A percentile compares a stretch with the other conserved stretches of the same genome.
These are phyloP conservation scores for Suricata suricatta DNA, from an alignment of 2,113 vertebrate species.

Conservation along the genomic window DNA sequence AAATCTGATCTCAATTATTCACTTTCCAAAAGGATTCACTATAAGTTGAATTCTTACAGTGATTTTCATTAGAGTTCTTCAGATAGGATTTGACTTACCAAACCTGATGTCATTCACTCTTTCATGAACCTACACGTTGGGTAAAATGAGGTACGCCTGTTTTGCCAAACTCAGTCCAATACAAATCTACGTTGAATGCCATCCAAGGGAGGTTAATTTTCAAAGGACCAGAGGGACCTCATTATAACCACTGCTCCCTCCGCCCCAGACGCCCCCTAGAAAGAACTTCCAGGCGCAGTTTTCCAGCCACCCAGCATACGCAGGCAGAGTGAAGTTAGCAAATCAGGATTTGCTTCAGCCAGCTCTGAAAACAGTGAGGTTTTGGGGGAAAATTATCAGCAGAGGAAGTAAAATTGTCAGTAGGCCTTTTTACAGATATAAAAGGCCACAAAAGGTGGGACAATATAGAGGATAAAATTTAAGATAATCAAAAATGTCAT, in stretches of 20 bases:
- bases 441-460: slow-evolving; percentile 21
- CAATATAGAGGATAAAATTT: background rate
- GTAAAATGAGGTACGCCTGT: background rate
- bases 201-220: slow-evolving; percentile 52
- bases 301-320: background rate
- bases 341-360: background rate
- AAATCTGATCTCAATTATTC: background rate
- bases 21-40: background rate
- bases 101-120: background rate
- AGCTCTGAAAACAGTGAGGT: slow-evolving; percentile 15
- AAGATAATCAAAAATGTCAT: background rate
- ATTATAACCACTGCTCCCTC: slow-evolving; percentile 17
- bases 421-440: background rate
- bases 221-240: slow-evolving; percentile 60
- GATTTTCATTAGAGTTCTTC: background rate
- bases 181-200: slow-evolving; percentile 52
- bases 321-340: background rate
- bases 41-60: background rate
- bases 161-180: background rate
- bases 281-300: background rate
- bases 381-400: background rate
- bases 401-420: slow-evolving; percentile 36
- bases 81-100: background rate
- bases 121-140: background rate
- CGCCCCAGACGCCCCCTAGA: background rate